These are phyloP conservation scores for Metalampra italica DNA, from an alignment of 2,888 invertebrate genomes.

Conservation along the genomic window DNA sequence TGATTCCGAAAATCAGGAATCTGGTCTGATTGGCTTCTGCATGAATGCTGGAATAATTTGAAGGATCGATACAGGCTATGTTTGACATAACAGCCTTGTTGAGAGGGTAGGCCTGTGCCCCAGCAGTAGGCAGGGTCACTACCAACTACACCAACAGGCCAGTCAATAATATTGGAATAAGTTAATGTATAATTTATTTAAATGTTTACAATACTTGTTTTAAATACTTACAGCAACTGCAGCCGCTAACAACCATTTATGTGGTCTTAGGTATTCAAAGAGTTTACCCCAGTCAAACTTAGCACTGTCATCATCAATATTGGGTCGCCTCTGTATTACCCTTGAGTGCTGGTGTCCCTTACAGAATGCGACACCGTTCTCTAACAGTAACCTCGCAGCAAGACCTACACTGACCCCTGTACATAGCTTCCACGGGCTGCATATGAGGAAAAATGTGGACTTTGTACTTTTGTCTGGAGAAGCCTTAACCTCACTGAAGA, in stretches of 20 bases:
- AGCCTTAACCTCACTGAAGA: slow-evolving; percentile 45
- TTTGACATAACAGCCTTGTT: too few species aligned
- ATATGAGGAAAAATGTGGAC: slow-evolving; percentile 39
- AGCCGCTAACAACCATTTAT: slow-evolving; percentile 85
- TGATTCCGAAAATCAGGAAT: too few species aligned
- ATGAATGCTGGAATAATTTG: too few species aligned
- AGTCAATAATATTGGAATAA: too few species aligned
- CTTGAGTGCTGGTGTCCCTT: slow-evolving; percentile 76
- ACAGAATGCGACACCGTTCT: slow-evolving; percentile 81
- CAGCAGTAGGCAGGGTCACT: too few species aligned
- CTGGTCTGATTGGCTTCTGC: too few species aligned
- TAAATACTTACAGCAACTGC: slow-evolving; percentile 86
- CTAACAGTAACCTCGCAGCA: slow-evolving; percentile 46
- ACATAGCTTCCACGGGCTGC: slow-evolving; percentile 68
- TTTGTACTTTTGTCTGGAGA: slow-evolving; percentile 44
- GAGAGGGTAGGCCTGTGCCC: too few species aligned
- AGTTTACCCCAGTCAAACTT: slow-evolving; percentile 90
- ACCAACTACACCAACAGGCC: too few species aligned
- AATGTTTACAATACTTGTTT: too few species aligned
- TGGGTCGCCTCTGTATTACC: slow-evolving; percentile 76
- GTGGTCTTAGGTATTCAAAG: slow-evolving; percentile 84
- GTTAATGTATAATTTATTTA: too few species aligned
- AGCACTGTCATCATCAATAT: slow-evolving; percentile 67
- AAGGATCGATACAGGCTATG: too few species aligned
- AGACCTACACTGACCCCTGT: slow-evolving; percentile 66